These are phyloP conservation scores for Phrynocephalus vlangalii DNA, from an alignment of 2,797 vertebrate species.

Conservation along the genomic window DNA sequence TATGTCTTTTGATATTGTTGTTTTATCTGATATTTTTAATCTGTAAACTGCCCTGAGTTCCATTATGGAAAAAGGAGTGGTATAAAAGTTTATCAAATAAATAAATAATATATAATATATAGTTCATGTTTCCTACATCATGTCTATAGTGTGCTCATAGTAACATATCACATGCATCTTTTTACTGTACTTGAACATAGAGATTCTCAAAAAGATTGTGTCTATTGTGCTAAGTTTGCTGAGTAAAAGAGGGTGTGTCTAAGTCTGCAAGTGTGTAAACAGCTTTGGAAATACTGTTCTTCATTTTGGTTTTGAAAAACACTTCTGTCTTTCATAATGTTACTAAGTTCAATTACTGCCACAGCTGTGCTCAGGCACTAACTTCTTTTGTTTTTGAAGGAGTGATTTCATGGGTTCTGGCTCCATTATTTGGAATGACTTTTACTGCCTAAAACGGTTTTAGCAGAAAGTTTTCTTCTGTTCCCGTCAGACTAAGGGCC, in stretches of 20 bases:
- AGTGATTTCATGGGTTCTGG: constrained; percentile 53
- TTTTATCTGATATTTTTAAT: no score
- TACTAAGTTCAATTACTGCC: constrained; percentile 38
- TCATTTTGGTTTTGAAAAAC: constrained; percentile 42
- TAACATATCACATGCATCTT: neutral
- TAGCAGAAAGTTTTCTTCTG: constrained; percentile 29
- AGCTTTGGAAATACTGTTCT: constrained; percentile 11
- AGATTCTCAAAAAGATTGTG: neutral
- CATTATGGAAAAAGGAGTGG: no score
- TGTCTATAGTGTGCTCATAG: neutral
- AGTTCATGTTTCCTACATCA: neutral
- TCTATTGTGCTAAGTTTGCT: neutral
- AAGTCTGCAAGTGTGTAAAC: constrained; percentile 22
- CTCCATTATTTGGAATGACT: constrained; percentile 40
- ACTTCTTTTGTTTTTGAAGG: constrained; percentile 48
- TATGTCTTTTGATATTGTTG: no score
- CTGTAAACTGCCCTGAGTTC: no score
- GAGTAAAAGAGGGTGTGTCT: neutral
- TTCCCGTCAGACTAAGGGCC: constrained; percentile 1
- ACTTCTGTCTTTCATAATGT: constrained; percentile 29
- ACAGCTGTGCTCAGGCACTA: constrained; percentile 55
- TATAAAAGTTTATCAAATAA: no score
- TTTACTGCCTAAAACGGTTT: constrained; percentile 51
- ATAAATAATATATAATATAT: no score
- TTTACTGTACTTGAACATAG: constrained; percentile 16